These are phyloP conservation scores for Orbicella faveolata DNA, from an alignment of 64 coral and sea anemone genomes.

Conservation along the genomic window DNA sequence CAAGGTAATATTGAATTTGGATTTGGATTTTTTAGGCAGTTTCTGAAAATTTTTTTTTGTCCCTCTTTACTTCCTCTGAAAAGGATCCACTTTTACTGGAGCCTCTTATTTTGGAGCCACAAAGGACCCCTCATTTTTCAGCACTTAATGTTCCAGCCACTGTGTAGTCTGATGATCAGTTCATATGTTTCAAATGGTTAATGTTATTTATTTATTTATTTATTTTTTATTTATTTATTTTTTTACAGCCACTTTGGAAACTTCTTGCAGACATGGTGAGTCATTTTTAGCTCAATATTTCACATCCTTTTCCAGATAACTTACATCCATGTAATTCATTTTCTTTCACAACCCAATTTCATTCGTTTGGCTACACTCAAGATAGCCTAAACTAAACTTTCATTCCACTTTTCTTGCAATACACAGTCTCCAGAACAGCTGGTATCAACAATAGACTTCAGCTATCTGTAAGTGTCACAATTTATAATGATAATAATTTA, in stretches of 20 bases:
- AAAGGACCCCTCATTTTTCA: too few relatives aligned
- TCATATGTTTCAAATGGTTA: too few relatives aligned
- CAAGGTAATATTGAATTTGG: constrained; percentile 51
- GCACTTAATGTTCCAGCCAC: too few relatives aligned
- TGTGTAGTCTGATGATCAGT: too few relatives aligned
- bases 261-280: constrained; percentile 95
- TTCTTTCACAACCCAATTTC: background rate
- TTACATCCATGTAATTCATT: background rate
- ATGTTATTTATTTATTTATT: background rate
- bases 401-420: background rate
- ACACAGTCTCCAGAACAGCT: constrained; percentile 84
- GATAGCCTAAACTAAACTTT: background rate
- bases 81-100: too few relatives aligned
- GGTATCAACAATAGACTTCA: constrained; percentile 93
- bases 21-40: too few relatives aligned
- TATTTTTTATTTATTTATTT: background rate
- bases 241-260: constrained; percentile 92
- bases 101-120: too few relatives aligned
- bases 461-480: constrained; percentile 76
- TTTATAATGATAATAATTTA: too few relatives aligned
- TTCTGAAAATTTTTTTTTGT: too few relatives aligned
- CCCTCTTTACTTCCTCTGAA: too few relatives aligned
- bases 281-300: background rate
- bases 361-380: background rate
- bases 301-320: too few relatives aligned